Evolutionary conservation across 2,113 vertebrate genomes (phyloP), one percentile per base, ranked within the genome.

Genomic region (Gymnogyps californianus): DNA sequence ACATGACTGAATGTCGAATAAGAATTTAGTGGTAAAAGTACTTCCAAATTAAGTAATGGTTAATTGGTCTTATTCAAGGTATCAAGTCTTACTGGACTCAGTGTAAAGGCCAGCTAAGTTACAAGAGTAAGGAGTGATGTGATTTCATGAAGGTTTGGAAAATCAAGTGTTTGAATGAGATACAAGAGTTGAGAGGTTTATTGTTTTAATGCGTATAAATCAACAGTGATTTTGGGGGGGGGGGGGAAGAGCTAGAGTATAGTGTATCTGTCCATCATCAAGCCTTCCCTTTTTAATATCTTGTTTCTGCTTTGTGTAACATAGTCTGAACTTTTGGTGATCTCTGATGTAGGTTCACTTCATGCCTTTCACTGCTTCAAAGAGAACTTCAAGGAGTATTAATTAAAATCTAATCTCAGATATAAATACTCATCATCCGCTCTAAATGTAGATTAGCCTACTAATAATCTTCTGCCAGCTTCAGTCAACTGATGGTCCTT

Each of bases 371-470:
- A 65, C 86, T 51, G 57, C 77, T 87, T 76, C 65, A 82, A 67
- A 92, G 83, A 54, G 52, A 87, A 79, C 67, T 58, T 94, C 67
- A 75, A 75, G 89, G 69, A 85, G 78, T 82, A 82, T 95, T 95
- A 96, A 93, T 75, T 81, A 90, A 90, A 80, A 76, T 76, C 55
- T 87, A 87, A 89, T 95, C 94, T 87, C 29, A 8, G 46, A 79
- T 89, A 87, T 96, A 96, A 97, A 96, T 91, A 85, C 94, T 87
- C 69, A 57, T 95, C 77, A 97, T 94, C 94, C 18, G 34, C 70
- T 89, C 86, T 94, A 94, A 96, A 92, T 89, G 91, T 94, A 91
- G 94, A 89, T 97, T 96, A 96, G 74, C 81, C 77, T 78, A 18
- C 87, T 92, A 91, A 95, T 94, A 92, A 92, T 92, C 95, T 95